Conservation (phyloP, 2,888 invertebrate species). For the Andrena hattorfiana region DNA sequence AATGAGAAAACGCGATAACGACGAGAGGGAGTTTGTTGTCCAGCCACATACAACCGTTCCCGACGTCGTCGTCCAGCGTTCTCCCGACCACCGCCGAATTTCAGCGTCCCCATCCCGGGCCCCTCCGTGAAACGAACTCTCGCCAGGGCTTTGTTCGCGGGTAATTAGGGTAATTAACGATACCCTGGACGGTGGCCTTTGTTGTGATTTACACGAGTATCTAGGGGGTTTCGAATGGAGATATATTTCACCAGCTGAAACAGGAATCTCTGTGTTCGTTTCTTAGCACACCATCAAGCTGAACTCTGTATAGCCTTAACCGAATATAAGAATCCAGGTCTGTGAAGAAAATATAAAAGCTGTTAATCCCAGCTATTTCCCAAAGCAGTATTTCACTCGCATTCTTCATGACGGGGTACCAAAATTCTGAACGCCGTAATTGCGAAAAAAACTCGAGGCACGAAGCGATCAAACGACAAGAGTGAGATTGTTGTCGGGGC, state of each 20-base stretch:
- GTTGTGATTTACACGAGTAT: constrained; percentile 41
- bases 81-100: constrained; percentile 56
- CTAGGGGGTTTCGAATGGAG: background rate
- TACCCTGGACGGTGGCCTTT: constrained; percentile 38
- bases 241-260: background rate
- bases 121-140: constrained; percentile 20
- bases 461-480: constrained; percentile 40
- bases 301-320: too few relatives aligned
- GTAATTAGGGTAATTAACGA: constrained; percentile 59
- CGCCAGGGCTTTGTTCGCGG: constrained; percentile 40
- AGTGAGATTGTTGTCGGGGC: constrained; percentile 51
- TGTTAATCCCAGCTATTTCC: too few relatives aligned
- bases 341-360: too few relatives aligned
- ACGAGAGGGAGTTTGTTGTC: constrained; percentile 77
- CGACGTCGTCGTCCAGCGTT: constrained; percentile 35
- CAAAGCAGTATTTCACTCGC: background rate
- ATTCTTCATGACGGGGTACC: constrained; percentile 13
- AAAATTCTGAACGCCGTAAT: constrained; percentile 9
- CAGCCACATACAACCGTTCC: constrained; percentile 66
- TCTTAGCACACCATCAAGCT: background rate
- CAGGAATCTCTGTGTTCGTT: background rate
- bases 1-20: constrained; percentile 78
- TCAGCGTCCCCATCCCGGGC: constrained; percentile 45
- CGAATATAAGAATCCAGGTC: too few relatives aligned
- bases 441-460: constrained; percentile 27